Evolutionary conservation across 2,113 vertebrate genomes (phyloP).

Genomic region (Sarotherodon lohbergeri): DNA sequence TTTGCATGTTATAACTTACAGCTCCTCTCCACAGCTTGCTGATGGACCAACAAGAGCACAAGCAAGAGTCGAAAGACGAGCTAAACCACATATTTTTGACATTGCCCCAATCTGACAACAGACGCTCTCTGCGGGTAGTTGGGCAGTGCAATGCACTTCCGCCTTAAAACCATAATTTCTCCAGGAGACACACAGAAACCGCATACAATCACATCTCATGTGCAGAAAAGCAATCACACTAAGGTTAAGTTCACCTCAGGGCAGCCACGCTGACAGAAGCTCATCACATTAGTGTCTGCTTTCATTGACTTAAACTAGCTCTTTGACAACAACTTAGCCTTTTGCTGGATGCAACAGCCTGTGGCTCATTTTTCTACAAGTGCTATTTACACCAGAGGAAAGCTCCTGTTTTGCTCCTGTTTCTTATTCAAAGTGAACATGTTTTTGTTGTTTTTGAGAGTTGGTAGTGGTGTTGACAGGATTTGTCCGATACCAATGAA

Average conservation of each 20-base stretch:
- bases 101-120: neutral
- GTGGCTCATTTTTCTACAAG: neutral
- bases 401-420: neutral
- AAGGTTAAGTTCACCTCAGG: conserved; percentile 57
- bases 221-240: conserved; percentile 48
- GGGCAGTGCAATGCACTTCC: neutral
- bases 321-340: conserved; percentile 44
- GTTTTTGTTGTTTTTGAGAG: neutral
- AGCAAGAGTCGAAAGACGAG: neutral
- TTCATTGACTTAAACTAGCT: conserved; percentile 55
- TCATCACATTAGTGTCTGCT: conserved; percentile 67
- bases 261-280: conserved; percentile 40
- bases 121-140: neutral
- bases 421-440: neutral
- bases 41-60: neutral
- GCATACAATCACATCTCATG: conserved; percentile 2
- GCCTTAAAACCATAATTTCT: neutral
- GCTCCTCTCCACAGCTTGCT: neutral
- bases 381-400: neutral
- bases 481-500: neutral
- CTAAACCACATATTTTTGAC: neutral
- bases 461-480: neutral
- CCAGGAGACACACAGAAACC: conserved; percentile 37
- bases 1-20: neutral
- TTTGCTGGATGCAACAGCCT: conserved; percentile 21